Evolutionary conservation across 2,113 vertebrate genomes (phyloP), one percentile per base, ranked within the genome.

Genomic region (Zapornia atra): DNA sequence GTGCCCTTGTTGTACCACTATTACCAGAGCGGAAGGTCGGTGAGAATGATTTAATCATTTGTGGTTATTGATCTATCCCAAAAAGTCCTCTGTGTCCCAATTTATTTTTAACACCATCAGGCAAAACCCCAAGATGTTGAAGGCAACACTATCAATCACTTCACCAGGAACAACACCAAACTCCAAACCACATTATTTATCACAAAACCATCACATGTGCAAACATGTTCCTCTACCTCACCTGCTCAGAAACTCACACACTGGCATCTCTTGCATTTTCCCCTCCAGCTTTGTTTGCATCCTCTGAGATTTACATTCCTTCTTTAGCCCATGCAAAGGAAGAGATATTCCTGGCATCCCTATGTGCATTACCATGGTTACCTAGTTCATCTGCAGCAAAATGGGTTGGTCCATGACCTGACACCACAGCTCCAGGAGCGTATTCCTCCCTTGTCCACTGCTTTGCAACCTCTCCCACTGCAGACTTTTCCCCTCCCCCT

Each of bases 351-450:
- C 86, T 89, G 91, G 86, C 88, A 82, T 79, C 73, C 0, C 2
- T 81, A 65, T 64, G 80, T 61, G 73, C 80, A 95, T 94, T 92
- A 31, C 92, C 92, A 94, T 92, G 96, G 95, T 95, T 96, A 96
- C 95, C 70, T 65, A 75, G 53, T 71, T 95, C 90, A 69, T 81
- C 86, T 84, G 88, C 94, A 95, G 88, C 48, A 84, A 61, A 92
- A 82, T 11, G n/a, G 60, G 57, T 22, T 95, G 86, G 73, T 79
- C 77, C 84, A 65, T 77, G 91, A 94, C 92, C 92, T 63, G 61
- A 87, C 91, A 79, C 33, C 0, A 0, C 56, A 89, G 80, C 57
- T 93, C 77, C 92, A 86, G 77, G 48, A 79, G 44, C 10, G 12
- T 2, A 24, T 26, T 85, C 51, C 83, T 93, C 50, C 60, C 70